Evolutionary conservation across 2,113 vertebrate genomes (phyloP).

Genomic region (Cyphomyrus plagiostoma): DNA sequence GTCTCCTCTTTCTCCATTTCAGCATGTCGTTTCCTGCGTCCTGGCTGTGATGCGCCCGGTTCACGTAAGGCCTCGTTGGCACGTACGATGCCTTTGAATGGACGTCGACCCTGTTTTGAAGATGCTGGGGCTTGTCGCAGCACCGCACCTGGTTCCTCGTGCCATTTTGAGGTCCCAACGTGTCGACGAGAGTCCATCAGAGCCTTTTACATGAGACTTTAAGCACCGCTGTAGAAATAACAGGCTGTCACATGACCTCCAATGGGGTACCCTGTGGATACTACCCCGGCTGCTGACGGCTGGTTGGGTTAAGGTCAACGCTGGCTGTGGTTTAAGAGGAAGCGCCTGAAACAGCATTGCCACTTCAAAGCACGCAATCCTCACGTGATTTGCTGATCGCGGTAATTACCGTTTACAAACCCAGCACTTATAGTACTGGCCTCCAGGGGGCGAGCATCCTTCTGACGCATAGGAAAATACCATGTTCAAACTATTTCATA

Average conservation of each 20-base stretch:
- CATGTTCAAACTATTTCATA: constrained; percentile 5
- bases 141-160: neutral
- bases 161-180: neutral
- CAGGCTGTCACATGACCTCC: neutral
- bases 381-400: neutral
- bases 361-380: neutral
- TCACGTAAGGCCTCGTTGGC: too few species aligned
- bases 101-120: neutral
- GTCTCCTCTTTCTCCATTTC: neutral
- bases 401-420: constrained; percentile 14
- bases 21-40: neutral
- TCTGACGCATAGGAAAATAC: constrained; percentile 11
- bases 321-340: neutral
- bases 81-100: neutral
- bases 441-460: neutral
- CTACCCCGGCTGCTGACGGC: neutral
- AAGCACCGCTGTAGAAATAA: neutral
- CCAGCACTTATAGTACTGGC: neutral
- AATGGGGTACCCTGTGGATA: neutral
- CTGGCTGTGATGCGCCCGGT: neutral
- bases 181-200: neutral
- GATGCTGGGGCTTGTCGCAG: neutral
- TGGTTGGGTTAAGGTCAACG: neutral
- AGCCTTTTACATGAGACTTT: neutral
- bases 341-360: neutral